Percentiles rank a stretch among this genome's conserved stretches.
phyloP scores from a whole-genome alignment of 2,888 invertebrate species.

The Noctua janthina region DNA sequence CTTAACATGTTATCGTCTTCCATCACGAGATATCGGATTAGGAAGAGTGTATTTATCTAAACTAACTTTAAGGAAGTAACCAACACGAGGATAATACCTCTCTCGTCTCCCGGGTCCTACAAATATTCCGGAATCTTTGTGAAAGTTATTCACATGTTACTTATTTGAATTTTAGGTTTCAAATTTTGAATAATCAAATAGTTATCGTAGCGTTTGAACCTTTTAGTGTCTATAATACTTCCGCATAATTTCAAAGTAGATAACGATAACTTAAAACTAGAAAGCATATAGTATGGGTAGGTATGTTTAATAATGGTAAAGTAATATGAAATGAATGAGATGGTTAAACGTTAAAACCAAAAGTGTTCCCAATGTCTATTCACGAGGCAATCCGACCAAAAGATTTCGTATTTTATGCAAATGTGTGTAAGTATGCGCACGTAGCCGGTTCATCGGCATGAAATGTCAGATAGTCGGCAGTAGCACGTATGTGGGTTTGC shows the following conservation, averaged over 20 bases:
- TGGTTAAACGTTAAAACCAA: slow-evolving; percentile 40
- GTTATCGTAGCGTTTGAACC: neutral
- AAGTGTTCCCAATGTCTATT: slow-evolving; percentile 64
- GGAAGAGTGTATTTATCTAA: neutral
- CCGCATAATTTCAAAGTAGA: no score
- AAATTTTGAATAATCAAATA: neutral
- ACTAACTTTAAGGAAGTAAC: neutral
- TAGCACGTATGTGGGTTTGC: slow-evolving; percentile 88
- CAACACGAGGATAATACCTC: neutral
- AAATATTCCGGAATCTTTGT: neutral
- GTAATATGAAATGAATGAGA: slow-evolving; percentile 10
- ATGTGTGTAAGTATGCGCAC: slow-evolving; percentile 82
- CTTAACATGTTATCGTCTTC: slow-evolving; percentile 12
- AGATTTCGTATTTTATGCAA: slow-evolving; percentile 79
- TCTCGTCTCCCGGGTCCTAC: no score
- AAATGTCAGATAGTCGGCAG: slow-evolving; percentile 88
- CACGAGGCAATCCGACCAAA: slow-evolving; percentile 70
- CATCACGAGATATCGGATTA: neutral
- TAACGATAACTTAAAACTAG: neutral
- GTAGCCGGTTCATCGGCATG: slow-evolving; percentile 88
- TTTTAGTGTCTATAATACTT: neutral
- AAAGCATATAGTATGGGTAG: neutral
- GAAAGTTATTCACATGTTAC: neutral
- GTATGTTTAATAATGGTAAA: neutral
- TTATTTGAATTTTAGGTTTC: neutral